Percentiles rank a stretch among this genome's conserved stretches.
These are phyloP conservation scores for Artibeus lituratus DNA, from an alignment of 2,797 vertebrate species.

Conservation along the genomic window DNA sequence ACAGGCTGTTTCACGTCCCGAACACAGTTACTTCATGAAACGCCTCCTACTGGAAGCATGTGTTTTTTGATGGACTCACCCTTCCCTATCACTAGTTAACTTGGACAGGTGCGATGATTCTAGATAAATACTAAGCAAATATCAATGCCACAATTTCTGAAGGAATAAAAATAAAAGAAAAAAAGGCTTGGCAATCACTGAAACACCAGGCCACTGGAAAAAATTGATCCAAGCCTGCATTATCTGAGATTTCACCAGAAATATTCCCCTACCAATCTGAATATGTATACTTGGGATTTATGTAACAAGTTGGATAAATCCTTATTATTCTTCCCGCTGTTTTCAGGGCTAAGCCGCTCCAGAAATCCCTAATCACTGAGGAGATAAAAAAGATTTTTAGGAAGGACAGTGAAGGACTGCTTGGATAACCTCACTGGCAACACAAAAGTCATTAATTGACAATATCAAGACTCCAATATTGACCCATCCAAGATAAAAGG, in stretches of 20 bases:
- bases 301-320: neutral
- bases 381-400: neutral
- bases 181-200: neutral
- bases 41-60: neutral
- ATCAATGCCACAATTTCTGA: neutral
- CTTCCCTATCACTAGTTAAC: neutral
- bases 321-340: neutral
- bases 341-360: neutral
- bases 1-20: neutral
- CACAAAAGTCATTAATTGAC: neutral
- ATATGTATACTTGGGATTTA: neutral
- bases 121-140: constrained; percentile 22
- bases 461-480: constrained; percentile 3
- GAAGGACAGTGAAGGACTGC: neutral
- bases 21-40: neutral
- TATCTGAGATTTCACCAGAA: constrained; percentile 44
- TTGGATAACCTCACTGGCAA: neutral
- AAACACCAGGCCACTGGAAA: neutral
- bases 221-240: neutral
- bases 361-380: neutral
- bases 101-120: neutral
- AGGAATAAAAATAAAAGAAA: neutral
- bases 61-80: neutral
- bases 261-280: neutral
- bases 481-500: neutral